Evolutionary conservation across 2,888 invertebrate genomes (phyloP).

Genomic region (Autographa pulchrina): DNA sequence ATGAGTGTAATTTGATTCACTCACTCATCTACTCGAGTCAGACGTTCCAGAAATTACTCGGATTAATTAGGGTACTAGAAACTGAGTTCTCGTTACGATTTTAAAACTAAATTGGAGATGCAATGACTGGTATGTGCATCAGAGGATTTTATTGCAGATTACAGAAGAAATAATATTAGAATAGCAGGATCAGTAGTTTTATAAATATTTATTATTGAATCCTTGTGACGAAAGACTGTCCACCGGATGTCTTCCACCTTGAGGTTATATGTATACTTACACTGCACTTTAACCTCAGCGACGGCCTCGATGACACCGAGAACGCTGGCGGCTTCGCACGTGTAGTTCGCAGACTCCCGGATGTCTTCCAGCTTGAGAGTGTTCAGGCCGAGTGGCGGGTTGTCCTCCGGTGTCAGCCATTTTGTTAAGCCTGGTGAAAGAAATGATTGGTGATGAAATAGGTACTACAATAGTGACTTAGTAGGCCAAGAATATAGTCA

Average conservation of each 20-base stretch:
- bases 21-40: constrained; percentile 65
- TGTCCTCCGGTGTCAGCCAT: constrained; percentile 96
- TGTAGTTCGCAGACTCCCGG: constrained; percentile 98
- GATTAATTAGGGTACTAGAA: constrained; percentile 65
- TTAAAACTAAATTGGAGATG: constrained; percentile 15
- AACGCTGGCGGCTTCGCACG: constrained; percentile 98
- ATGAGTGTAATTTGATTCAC: constrained; percentile 81
- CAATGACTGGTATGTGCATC: constrained; percentile 13
- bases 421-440: constrained; percentile 89
- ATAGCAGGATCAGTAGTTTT: no score
- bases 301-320: constrained; percentile 97
- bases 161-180: background rate
- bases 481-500: no score
- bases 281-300: constrained; percentile 98
- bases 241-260: no score
- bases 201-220: no score
- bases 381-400: constrained; percentile 95
- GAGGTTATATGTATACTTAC: constrained; percentile 88
- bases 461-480: no score
- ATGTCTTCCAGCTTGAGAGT: constrained; percentile 96
- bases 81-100: constrained; percentile 15
- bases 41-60: constrained; percentile 50
- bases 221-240: no score
- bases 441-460: background rate
- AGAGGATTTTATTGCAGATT: constrained; percentile 6